Evolutionary conservation across 2,113 vertebrate species (phyloP).

Genomic region (Polypterus senegalus): DNA sequence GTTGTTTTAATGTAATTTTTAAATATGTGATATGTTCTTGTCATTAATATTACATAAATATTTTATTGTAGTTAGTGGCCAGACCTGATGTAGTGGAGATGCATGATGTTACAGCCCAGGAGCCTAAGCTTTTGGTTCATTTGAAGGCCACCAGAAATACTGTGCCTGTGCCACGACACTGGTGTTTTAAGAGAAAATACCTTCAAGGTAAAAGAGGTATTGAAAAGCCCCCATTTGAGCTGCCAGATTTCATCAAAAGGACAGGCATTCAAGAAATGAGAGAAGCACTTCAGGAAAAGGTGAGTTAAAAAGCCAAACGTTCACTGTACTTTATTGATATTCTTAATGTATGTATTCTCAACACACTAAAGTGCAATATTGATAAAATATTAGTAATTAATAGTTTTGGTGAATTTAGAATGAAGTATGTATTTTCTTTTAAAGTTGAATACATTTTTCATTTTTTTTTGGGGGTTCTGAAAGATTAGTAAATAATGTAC

Average conservation of each 20-base stretch:
- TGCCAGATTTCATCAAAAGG: slow-evolving; percentile 83
- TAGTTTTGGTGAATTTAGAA: too few species aligned
- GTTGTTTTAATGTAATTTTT: too few species aligned
- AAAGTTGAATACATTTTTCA: too few species aligned
- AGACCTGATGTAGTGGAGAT: slow-evolving; percentile 88
- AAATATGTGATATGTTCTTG: too few species aligned
- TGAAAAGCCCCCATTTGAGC: slow-evolving; percentile 82
- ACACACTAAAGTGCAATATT: too few species aligned
- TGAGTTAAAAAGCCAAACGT: slow-evolving; percentile 16
- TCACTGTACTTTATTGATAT: too few species aligned
- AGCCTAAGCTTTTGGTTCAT: slow-evolving; percentile 83
- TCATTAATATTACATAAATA: too few species aligned
- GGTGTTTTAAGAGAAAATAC: slow-evolving; percentile 65
- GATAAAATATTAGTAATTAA: too few species aligned
- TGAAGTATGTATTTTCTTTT: too few species aligned
- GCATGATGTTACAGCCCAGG: slow-evolving; percentile 84
- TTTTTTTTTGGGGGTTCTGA: too few species aligned
- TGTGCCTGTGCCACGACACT: slow-evolving; percentile 69
- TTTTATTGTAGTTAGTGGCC: slow-evolving; percentile 58
- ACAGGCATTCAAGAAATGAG: slow-evolving; percentile 93
- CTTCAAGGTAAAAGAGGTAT: slow-evolving; percentile 88
- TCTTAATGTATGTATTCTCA: too few species aligned
- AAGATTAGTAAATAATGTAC: too few species aligned
- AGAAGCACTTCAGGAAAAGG: slow-evolving; percentile 87
- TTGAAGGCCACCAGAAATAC: slow-evolving; percentile 86